Percentiles rank a stretch among this genome's conserved stretches.
Conservation (phyloP, 2,113 vertebrate species). For the Sus scrofa region T2T-Sscrofa CM000813.6:88273501-88274000, state of each 20-base stretch:
- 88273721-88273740: background rate
- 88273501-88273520: background rate
- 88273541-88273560: background rate
- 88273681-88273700: background rate
- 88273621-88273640: background rate
- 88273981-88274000: too few relatives aligned
- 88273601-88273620: background rate
- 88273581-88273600: background rate
- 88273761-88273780: background rate
- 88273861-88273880: background rate
- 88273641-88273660: background rate
- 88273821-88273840: background rate
- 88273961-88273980: too few relatives aligned
- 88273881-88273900: too few relatives aligned
- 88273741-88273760: background rate
- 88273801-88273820: background rate
- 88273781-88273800: background rate
- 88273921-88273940: too few relatives aligned
- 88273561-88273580: background rate
- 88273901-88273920: too few relatives aligned
- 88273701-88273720: background rate
- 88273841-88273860: background rate
- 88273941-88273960: too few relatives aligned
- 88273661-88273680: background rate
- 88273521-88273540: background rate